Evolutionary conservation across 1,140 invertebrate genomes (phyloP).

Genomic region (Drosophila nasuta): DNA sequence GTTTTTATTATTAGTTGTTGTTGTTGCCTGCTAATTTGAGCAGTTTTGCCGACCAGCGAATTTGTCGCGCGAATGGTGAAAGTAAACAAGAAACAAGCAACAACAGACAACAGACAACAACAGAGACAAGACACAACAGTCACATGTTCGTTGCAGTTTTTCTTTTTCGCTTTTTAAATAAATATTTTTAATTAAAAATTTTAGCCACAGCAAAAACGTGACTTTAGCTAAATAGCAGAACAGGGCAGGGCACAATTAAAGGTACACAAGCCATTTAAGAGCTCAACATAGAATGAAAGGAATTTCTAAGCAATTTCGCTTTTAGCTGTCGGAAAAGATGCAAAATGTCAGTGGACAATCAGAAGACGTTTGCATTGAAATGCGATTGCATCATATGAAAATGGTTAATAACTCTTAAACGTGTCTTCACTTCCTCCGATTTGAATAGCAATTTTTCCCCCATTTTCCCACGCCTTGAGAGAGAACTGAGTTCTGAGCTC

Average conservation of each 20-base stretch:
- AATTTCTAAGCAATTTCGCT: not conserved
- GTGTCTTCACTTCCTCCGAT: constrained; percentile 30
- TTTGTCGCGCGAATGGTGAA: constrained; percentile 53
- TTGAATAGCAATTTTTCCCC: constrained; percentile 38
- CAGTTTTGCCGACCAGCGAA: constrained; percentile 60
- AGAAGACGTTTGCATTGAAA: constrained; percentile 9
- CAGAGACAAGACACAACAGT: constrained; percentile 45
- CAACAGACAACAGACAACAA: constrained; percentile 41
- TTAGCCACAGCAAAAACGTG: constrained; percentile 34
- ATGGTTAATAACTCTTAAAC: constrained; percentile 20
- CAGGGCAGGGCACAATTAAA: constrained; percentile 7
- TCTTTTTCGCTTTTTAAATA: constrained; percentile 37
- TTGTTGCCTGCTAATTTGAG: constrained; percentile 73
- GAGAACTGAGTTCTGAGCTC: constrained; percentile 12
- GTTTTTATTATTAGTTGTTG: constrained; percentile 66
- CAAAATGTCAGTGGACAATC: constrained; percentile 20
- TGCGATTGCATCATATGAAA: constrained; percentile 17
- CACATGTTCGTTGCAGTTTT: constrained; percentile 43
- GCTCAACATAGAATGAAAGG: too few species aligned
- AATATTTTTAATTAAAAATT: constrained; percentile 62
- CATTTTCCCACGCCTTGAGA: constrained; percentile 68
- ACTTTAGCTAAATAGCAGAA: constrained; percentile 28
- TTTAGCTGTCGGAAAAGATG: not conserved
- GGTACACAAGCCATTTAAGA: constrained; percentile 8
- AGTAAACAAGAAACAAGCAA: constrained; percentile 62